Conservation (phyloP, 2,888 invertebrate species). For the Drosophila mayaguana region DNA sequence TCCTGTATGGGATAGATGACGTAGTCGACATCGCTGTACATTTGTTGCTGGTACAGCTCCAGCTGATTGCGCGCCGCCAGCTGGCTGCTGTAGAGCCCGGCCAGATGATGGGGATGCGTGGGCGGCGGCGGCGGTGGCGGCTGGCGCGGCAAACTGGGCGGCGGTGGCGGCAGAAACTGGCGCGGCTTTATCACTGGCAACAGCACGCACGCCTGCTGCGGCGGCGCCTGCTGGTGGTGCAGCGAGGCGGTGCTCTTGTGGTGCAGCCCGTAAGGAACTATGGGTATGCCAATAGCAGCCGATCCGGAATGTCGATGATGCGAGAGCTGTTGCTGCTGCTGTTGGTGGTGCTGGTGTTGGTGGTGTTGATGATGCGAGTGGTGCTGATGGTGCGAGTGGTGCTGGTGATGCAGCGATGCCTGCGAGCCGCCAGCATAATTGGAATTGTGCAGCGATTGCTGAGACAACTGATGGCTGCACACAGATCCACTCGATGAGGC, state of each 20-base stretch:
- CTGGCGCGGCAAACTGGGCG: slow-evolving; percentile 88
- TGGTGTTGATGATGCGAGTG: slow-evolving; percentile 26
- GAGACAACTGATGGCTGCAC: slow-evolving; percentile 76
- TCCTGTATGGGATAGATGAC: slow-evolving; percentile 96
- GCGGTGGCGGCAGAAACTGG: slow-evolving; percentile 88
- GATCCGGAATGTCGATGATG: slow-evolving; percentile 72
- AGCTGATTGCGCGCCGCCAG: slow-evolving; percentile 91
- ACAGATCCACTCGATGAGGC: slow-evolving; percentile 77
- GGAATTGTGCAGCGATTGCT: slow-evolving; percentile 81
- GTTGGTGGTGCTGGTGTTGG: slow-evolving; percentile 39
- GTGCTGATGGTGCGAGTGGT: slow-evolving; percentile 48
- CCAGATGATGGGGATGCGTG: slow-evolving; percentile 88
- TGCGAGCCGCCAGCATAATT: slow-evolving; percentile 82
- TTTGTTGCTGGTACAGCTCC: slow-evolving; percentile 94
- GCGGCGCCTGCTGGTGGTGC: slow-evolving; percentile 84
- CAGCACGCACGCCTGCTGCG: slow-evolving; percentile 86
- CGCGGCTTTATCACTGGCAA: slow-evolving; percentile 88
- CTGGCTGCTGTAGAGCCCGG: slow-evolving; percentile 90
- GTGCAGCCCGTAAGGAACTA: slow-evolving; percentile 87
- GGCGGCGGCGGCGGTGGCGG: slow-evolving; percentile 88
- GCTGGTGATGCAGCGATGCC: slow-evolving; percentile 66
- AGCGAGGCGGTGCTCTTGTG: slow-evolving; percentile 88
- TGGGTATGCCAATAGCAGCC: slow-evolving; percentile 84
- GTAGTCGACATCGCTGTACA: slow-evolving; percentile 96
- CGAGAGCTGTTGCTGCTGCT: slow-evolving; percentile 25